Evolutionary conservation across 2,888 invertebrate genomes (phyloP).

Genomic region (Ecdyonurus torrentis): DNA sequence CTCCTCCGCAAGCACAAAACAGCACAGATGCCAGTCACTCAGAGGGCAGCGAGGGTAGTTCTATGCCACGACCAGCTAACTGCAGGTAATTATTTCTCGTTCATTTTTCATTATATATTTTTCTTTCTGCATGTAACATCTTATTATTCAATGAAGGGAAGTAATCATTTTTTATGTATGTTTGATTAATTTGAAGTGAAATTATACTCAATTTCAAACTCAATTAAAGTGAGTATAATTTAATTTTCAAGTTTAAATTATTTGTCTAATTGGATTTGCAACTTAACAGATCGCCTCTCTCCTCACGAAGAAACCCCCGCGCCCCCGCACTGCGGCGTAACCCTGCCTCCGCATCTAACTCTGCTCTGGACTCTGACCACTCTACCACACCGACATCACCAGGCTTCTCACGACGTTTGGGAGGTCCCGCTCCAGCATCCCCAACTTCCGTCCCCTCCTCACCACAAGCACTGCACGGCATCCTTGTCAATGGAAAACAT

Average conservation of each 20-base stretch:
- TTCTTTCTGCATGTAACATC: too few relatives aligned
- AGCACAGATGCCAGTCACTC: background rate
- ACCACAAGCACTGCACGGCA: constrained; percentile 20
- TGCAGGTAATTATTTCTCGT: too few relatives aligned
- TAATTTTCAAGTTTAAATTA: too few relatives aligned
- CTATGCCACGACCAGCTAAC: background rate
- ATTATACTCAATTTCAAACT: too few relatives aligned
- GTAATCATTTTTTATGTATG: too few relatives aligned
- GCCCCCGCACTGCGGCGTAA: background rate
- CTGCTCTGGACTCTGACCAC: constrained; percentile 17
- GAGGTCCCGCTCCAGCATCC: constrained; percentile 7
- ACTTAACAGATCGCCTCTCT: background rate
- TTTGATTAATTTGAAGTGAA: too few relatives aligned
- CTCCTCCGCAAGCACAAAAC: background rate
- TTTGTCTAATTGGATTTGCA: too few relatives aligned
- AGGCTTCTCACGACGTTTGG: background rate
- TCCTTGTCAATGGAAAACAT: constrained; percentile 12
- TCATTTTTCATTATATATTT: too few relatives aligned
- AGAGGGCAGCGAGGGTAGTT: background rate
- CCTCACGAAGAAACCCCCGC: background rate
- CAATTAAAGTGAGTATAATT: too few relatives aligned
- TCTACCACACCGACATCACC: constrained; percentile 36
- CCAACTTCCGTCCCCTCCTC: constrained; percentile 33
- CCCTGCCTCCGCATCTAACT: background rate
- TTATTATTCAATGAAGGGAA: too few relatives aligned